phyloP scores from a whole-genome alignment of 2,113 vertebrate genomes.

The Cyprinodon brontotheroides region DNA sequence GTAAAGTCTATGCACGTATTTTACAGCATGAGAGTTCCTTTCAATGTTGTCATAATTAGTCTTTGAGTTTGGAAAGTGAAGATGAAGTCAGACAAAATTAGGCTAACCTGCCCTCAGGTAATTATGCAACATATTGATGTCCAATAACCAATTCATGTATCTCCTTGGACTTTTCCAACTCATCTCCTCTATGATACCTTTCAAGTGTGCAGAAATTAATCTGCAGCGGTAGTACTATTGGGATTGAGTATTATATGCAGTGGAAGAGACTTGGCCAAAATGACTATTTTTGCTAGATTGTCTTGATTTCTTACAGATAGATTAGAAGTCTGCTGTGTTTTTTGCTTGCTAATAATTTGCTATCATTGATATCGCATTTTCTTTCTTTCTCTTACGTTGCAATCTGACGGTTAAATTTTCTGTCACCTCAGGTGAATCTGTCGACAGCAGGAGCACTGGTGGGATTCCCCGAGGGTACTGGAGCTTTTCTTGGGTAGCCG shows the following conservation, averaged over 20 bases:
- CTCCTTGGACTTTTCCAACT: conserved; percentile 27
- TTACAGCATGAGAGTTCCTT: conserved; percentile 32
- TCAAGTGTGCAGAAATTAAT: conserved; percentile 21
- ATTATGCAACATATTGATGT: conserved; percentile 63
- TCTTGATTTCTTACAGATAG: not conserved
- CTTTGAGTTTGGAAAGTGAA: conserved; percentile 51
- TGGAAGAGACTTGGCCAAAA: not conserved
- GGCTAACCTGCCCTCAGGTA: conserved; percentile 47
- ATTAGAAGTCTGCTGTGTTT: not conserved
- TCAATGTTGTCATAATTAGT: conserved; percentile 56
- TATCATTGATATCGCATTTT: not conserved
- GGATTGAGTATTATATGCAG: not conserved
- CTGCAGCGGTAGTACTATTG: not conserved
- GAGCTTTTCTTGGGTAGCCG: conserved; percentile 83
- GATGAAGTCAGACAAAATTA: conserved; percentile 50
- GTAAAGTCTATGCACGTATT: conserved; percentile 36
- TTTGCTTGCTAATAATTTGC: not conserved
- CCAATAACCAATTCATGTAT: conserved; percentile 51
- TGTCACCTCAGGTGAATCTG: conserved; percentile 58
- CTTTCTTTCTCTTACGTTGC: not conserved
- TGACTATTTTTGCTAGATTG: not conserved
- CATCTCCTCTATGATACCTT: conserved; percentile 23
- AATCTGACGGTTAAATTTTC: conserved; percentile 16
- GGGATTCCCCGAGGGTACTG: conserved; percentile 73
- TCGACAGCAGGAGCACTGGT: conserved; percentile 23